Evolutionary conservation across 53 echinoderm and acorn worm genomes (phyloP).

Genomic region (Mesocentrotus franciscanus): DNA sequence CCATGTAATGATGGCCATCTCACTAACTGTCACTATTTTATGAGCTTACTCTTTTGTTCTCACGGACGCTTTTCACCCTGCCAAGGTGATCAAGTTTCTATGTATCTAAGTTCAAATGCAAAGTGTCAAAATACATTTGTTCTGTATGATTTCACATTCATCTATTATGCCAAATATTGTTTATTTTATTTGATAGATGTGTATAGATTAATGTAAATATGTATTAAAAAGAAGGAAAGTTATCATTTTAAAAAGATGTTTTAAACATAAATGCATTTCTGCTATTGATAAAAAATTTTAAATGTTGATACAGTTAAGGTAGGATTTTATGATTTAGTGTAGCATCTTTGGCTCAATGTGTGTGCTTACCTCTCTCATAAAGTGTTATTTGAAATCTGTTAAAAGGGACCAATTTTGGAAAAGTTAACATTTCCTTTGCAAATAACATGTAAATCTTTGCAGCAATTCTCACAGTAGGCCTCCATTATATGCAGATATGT

Average conservation of each 20-base stretch:
- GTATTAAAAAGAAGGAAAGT: background rate
- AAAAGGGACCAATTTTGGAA: background rate
- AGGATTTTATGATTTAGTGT: background rate
- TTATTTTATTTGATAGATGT: slow-evolving; percentile 10
- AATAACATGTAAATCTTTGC: background rate
- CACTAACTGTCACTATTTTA: slow-evolving; percentile 22
- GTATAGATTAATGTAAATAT: slow-evolving; percentile 13
- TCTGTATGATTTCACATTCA: background rate
- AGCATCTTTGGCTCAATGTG: background rate
- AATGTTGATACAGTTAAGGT: background rate
- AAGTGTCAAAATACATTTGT: slow-evolving; percentile 11
- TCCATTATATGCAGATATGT: background rate
- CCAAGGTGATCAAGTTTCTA: background rate
- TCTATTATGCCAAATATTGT: slow-evolving; percentile 17
- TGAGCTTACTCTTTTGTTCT: slow-evolving; percentile 39
- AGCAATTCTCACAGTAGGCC: background rate
- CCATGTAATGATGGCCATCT: background rate
- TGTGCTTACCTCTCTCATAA: background rate
- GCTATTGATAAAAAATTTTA: background rate
- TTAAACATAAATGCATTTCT: background rate
- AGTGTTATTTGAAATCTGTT: background rate
- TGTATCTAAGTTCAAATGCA: background rate
- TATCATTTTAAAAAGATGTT: background rate
- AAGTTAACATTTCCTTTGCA: background rate
- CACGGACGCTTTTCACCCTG: background rate